Base-by-base conservation (phyloP, 35 echinoderm and acorn worm species). In the Lytechinus variegatus region DNA sequence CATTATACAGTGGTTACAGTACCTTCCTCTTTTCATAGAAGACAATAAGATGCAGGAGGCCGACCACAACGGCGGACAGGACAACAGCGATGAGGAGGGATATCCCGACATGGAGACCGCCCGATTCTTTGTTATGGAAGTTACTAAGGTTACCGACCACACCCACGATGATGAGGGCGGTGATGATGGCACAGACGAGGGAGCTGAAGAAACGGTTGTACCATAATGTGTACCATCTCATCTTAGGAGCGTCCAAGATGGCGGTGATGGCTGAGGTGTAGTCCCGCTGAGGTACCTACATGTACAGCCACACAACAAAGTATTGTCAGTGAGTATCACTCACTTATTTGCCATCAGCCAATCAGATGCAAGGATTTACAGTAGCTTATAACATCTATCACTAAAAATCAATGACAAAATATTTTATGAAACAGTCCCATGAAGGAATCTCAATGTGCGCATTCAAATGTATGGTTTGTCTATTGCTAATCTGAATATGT, bases 211-310 rank as follows among this genome's bases (percentile, higher is more conserved):
- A 60, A 58, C 96, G 95, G 91, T 97, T 98, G 92, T 97, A 98
- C 97, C 97, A 98, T 7, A 98, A 88, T 4, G 97, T 97, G 96
- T 98, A 97, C 96, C 96, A 97, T 14, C 95, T 89, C 97, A 98
- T 98, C 95, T 98, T 98, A 27, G 90, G 95, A 10, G 95, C 95
- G 9, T 98, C 97, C 21, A 98, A 14, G 87, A 98, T 90, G 96
- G 95, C 61, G 8, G 86, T 92, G 27, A 98, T 94, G 27, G 96
- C 96, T 19, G 94, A 56, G 5, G 97, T 98, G 92, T 95, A 98
- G 87, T 98, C 97, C 11, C 94, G 94, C 86, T 98, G 97, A 92
- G 97, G 97, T 54, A 98, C 93, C 97, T 98, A 86, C 61, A 97
- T 27, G 10, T 27, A 2, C 1, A 21, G 93, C n/a, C 14, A 11